phyloP scores from a whole-genome alignment of 2,888 invertebrate genomes.

The Brenthis daphne region DNA sequence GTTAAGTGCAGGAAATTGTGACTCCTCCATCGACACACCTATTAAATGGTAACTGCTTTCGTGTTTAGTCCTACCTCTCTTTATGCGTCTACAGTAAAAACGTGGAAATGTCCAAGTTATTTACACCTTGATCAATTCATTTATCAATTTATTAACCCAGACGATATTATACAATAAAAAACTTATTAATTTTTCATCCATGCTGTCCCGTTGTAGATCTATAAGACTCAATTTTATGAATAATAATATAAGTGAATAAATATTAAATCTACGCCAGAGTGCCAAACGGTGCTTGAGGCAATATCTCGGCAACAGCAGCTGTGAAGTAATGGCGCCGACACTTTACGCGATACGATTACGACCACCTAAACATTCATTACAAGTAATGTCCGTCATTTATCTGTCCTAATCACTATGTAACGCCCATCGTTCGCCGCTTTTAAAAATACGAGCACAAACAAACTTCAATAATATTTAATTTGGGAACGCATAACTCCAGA shows the following conservation, averaged over 20 bases:
- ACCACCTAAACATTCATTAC: constrained; percentile 83
- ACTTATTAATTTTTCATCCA: too few species aligned
- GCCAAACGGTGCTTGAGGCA: constrained; percentile 73
- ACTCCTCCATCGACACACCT: constrained; percentile 77
- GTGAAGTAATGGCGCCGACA: constrained; percentile 79
- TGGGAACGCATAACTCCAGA: not conserved
- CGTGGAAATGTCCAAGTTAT: not conserved
- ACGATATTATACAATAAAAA: too few species aligned
- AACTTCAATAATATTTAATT: constrained; percentile 16
- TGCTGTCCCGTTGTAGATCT: too few species aligned
- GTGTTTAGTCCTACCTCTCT: constrained; percentile 32
- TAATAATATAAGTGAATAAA: constrained; percentile 64
- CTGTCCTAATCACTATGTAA: constrained; percentile 78
- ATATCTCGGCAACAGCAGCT: constrained; percentile 80
- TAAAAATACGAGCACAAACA: constrained; percentile 30
- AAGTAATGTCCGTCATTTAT: constrained; percentile 81
- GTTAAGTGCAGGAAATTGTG: constrained; percentile 83
- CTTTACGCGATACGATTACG: constrained; percentile 81
- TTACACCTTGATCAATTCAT: not conserved
- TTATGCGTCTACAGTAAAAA: constrained; percentile 1
- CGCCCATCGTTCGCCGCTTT: constrained; percentile 40
- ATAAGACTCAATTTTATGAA: constrained; percentile 32
- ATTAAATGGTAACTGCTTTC: constrained; percentile 64
- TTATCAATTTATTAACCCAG: too few species aligned
- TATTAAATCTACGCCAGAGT: constrained; percentile 69